A percentile compares a stretch with the other conserved stretches of the same genome.
These are phyloP conservation scores for Nothobranchius furzeri DNA, from an alignment of 2,113 vertebrate species.

Conservation along the genomic window DNA sequence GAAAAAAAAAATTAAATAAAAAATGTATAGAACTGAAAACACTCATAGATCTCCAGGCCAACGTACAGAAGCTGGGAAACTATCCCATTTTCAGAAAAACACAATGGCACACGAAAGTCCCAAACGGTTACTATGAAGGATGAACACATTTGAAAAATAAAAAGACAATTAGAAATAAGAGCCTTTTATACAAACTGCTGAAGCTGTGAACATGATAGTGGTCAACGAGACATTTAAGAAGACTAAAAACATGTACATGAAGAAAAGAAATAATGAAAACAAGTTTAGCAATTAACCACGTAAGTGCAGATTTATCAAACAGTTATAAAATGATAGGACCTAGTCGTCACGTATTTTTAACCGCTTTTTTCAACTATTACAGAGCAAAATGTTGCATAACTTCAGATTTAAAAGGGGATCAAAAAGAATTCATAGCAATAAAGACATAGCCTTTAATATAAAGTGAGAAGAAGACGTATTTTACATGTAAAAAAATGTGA, in stretches of 20 bases:
- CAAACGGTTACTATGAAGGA: slow-evolving; percentile 42
- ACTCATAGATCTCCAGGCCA: slow-evolving; percentile 49
- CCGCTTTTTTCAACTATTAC: slow-evolving; percentile 40
- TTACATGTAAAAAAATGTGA: slow-evolving; percentile 52
- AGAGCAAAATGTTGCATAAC: slow-evolving; percentile 46
- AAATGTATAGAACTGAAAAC: slow-evolving; percentile 48
- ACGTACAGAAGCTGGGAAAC: slow-evolving; percentile 11
- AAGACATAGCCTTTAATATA: slow-evolving; percentile 67
- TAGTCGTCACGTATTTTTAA: slow-evolving; percentile 21
- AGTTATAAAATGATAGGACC: slow-evolving; percentile 26
- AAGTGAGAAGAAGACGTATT: slow-evolving; percentile 66
- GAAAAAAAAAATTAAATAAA: slow-evolving; percentile 18
- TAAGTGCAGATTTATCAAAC: slow-evolving; percentile 32
- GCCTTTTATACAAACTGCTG: slow-evolving; percentile 33
- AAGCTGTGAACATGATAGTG: slow-evolving; percentile 24
- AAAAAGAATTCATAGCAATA: slow-evolving; percentile 67
- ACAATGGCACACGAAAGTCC: slow-evolving; percentile 59
- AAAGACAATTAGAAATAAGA: slow-evolving; percentile 31
- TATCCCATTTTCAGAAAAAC: slow-evolving; percentile 29
- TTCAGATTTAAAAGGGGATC: slow-evolving; percentile 36
- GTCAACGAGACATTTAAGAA: slow-evolving; percentile 11
- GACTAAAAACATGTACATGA: slow-evolving; percentile 42
- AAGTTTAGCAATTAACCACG: slow-evolving; percentile 7
- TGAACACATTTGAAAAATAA: slow-evolving; percentile 28
- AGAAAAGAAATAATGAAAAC: slow-evolving; percentile 5